Conservation (phyloP, 2,888 invertebrate genomes). For the Leptinotarsa haldemani region DNA sequence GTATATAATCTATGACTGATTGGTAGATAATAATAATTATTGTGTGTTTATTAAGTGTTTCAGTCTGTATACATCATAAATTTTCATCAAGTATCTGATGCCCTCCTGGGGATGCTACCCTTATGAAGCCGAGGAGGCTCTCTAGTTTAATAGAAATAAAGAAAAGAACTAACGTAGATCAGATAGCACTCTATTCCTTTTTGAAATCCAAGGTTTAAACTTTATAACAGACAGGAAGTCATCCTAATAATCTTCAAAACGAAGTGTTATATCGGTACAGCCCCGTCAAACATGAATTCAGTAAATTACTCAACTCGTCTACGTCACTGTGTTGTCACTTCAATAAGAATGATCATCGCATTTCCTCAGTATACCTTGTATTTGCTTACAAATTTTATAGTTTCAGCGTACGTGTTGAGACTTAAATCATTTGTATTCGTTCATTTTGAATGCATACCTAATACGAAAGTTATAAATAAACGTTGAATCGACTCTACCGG, state of each 20-base stretch:
- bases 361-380: constrained; percentile 18
- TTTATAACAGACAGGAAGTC: constrained; percentile 11
- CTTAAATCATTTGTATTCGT: constrained; percentile 19
- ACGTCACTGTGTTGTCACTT: constrained; percentile 17
- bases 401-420: constrained; percentile 23
- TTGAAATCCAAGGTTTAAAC: no score
- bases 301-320: constrained; percentile 6
- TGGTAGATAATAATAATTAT: no score
- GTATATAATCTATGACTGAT: no score
- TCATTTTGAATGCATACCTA: constrained; percentile 21
- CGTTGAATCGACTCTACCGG: constrained; percentile 15
- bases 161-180: not conserved
- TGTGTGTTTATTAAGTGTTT: no score
- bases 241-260: not conserved
- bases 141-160: no score
- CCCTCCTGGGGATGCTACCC: no score
- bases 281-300: not conserved
- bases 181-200: no score
- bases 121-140: no score
- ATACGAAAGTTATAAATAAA: constrained; percentile 21
- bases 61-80: no score
- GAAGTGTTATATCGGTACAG: not conserved
- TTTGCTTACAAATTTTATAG: constrained; percentile 26
- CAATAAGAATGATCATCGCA: constrained; percentile 16
- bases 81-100: no score